Evolutionary conservation across 2,113 vertebrate species (phyloP), one percentile per base, ranked within the genome.

Genomic region (Terrapene triunguis): DNA sequence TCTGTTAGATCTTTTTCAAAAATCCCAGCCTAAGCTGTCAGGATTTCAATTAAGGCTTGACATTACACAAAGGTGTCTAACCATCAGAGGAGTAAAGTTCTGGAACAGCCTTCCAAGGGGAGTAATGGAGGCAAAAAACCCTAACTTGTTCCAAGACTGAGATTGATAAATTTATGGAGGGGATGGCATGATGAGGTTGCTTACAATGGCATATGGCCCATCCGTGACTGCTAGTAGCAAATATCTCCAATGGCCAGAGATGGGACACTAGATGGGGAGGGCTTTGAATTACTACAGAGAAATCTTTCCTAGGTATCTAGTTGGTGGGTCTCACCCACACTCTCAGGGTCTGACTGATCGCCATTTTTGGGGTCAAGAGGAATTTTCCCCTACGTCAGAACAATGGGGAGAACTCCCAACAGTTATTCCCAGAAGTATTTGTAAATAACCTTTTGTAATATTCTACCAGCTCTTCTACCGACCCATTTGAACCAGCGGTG

Each of bases 371-470:
- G 27, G 62, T 16, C 29, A 7, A 32, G 62, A 65, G 32, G 13
- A 65, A 65, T 35, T 65, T 65, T 65, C 59, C 59, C 29, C 59
- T 65, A 55, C 1, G 12, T 32, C 29, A 32, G 27, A 62, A 4
- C 76, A 53, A 80, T 11, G 29, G 57, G 74, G 21, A 44, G 32
- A 54, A 44, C 87, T 85, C 83, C n/a, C 50, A 11, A n/a, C 9
- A 2, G 21, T 44, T 89, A 55, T 17, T 88, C 78, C 87, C 17
- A 85, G 59, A 76, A 80, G 27, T 57, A 80, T 93, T 78, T 69
- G 22, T 95, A 87, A 83, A 44, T 82, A 89, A 65, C 69, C 85
- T 94, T 91, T 93, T 76, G 57, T 22, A 69, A 42, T 32, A 6
- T 47, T 27, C 13, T 25, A 44, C n/a, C 82, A 21, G 5, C 6